Conservation (phyloP, 1,140 invertebrate genomes). For the Lasioglossum albipes region DNA sequence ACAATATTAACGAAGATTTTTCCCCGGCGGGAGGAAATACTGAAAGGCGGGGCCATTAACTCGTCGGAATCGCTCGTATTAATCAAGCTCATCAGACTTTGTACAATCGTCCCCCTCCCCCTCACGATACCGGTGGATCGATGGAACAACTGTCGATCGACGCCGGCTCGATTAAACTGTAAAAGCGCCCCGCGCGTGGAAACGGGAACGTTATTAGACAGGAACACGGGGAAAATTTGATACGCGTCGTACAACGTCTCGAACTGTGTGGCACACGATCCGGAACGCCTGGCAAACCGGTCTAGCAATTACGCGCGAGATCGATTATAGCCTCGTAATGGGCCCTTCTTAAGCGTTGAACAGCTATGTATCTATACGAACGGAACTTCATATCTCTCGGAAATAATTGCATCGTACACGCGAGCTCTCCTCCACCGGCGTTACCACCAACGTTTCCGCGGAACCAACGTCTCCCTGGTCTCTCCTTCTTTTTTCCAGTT, state of each 20-base stretch:
- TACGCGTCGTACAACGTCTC: conserved; percentile 28
- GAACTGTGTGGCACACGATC: conserved; percentile 47
- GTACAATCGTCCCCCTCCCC: background rate
- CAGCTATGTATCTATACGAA: conserved; percentile 36
- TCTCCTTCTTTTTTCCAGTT: too few relatives aligned
- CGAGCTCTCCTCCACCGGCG: conserved; percentile 13
- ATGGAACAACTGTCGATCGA: background rate
- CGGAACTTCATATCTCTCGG: conserved; percentile 50
- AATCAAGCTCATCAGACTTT: conserved; percentile 31
- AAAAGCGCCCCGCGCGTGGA: background rate
- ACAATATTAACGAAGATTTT: conserved; percentile 60
- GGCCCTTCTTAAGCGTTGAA: conserved; percentile 28
- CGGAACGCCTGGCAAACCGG: conserved; percentile 49
- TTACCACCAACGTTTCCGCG: background rate
- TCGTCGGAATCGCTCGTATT: conserved; percentile 53
- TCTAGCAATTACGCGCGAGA: conserved; percentile 58
- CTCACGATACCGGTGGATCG: background rate
- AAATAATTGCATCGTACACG: conserved; percentile 52
- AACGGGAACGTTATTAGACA: conserved; percentile 45
- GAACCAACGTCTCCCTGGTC: background rate
- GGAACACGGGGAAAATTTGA: conserved; percentile 16
- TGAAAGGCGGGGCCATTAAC: conserved; percentile 45
- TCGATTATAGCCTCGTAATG: conserved; percentile 59
- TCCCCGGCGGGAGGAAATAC: conserved; percentile 34
- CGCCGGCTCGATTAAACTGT: background rate